phyloP scores from a whole-genome alignment of 2,113 vertebrate genomes.

The Lagopus leucura region DNA sequence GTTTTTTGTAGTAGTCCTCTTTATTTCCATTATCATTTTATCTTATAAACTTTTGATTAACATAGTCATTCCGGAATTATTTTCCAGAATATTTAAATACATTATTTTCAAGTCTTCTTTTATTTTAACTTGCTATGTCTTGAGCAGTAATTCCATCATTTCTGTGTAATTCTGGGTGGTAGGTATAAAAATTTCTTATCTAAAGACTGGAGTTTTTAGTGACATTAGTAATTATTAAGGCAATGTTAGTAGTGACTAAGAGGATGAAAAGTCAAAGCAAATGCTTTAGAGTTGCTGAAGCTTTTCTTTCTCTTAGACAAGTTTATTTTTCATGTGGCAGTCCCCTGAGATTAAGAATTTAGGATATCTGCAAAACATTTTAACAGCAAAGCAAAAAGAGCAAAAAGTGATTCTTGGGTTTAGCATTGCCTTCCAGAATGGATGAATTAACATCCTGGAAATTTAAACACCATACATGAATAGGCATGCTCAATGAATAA shows the following conservation, averaged over 20 bases:
- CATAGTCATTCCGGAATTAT: background rate
- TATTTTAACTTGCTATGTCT: background rate
- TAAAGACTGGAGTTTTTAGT: background rate
- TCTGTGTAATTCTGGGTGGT: background rate
- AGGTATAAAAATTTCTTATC: background rate
- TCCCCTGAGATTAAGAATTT: background rate
- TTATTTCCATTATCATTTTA: background rate
- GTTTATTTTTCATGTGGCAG: background rate
- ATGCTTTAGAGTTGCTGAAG: background rate
- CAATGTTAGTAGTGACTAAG: background rate
- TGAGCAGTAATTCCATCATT: background rate
- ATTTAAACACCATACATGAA: background rate
- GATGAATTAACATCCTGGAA: background rate
- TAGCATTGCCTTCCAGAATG: background rate
- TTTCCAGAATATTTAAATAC: background rate
- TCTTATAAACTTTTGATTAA: background rate
- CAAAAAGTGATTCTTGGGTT: background rate
- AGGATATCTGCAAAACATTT: background rate
- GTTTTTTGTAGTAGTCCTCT: background rate
- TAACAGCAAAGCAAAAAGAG: background rate
- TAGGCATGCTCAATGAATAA: background rate
- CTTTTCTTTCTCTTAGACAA: background rate
- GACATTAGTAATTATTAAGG: background rate
- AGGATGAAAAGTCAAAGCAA: background rate
- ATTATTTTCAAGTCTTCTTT: background rate